phyloP scores from a whole-genome alignment of 2,888 invertebrate species.

The Physocephala rufipes region DNA sequence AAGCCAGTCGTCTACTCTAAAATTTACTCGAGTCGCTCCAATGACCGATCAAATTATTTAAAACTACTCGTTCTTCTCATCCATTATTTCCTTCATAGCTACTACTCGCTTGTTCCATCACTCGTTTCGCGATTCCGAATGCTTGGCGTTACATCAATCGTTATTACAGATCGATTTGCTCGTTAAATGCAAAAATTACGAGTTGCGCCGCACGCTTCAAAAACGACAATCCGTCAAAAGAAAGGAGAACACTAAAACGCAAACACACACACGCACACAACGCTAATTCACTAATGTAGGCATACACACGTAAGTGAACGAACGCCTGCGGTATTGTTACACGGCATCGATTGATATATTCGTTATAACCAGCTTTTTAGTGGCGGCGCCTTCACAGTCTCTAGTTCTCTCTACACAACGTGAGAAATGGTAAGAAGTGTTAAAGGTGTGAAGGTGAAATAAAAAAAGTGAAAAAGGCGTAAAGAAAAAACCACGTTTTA shows the following conservation, averaged over 20 bases:
- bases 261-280: conserved; percentile 19
- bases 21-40: not conserved
- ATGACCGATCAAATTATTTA: conserved; percentile 7
- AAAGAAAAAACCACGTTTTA: conserved; percentile 42
- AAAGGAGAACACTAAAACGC: not conserved
- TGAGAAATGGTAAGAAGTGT: not conserved
- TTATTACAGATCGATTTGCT: conserved; percentile 33
- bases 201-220: conserved; percentile 2
- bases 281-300: conserved; percentile 13
- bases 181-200: conserved; percentile 6
- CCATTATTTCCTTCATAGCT: conserved; percentile 25
- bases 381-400: not conserved
- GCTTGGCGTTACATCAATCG: conserved; percentile 11
- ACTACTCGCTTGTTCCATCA: conserved; percentile 10
- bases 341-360: not conserved
- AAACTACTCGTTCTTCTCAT: conserved; percentile 21
- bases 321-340: not conserved
- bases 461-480: conserved; percentile 1
- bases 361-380: conserved; percentile 38
- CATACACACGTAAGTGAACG: not conserved
- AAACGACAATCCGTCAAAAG: not conserved
- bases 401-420: conserved; percentile 32
- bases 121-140: not conserved
- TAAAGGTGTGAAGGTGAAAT: conserved; percentile 1
- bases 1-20: no score